Conservation (phyloP, 2,797 vertebrate species). For the Spatula clypeata region DNA sequence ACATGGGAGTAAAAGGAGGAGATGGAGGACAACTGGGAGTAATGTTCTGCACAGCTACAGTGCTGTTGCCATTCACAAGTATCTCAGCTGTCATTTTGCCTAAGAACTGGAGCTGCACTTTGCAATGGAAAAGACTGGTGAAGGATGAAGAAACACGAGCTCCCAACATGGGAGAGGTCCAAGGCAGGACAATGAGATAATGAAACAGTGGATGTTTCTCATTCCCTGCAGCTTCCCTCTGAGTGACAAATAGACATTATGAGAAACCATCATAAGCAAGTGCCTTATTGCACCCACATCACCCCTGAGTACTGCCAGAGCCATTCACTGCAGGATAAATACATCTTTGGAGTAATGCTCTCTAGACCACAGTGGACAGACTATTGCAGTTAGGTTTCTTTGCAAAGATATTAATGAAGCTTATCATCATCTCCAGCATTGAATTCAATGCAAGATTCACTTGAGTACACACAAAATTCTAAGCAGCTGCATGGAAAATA, state of each 20-base stretch:
- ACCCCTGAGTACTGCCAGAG: fast-evolving
- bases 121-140: fast-evolving
- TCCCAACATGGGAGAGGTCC: fast-evolving
- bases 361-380: background rate
- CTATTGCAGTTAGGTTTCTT: background rate
- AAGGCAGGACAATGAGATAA: fast-evolving
- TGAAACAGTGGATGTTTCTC: background rate
- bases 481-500: background rate
- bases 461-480: background rate
- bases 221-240: background rate
- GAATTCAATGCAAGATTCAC: background rate
- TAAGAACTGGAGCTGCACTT: background rate
- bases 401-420: background rate
- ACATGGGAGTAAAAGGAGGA: fast-evolving
- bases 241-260: background rate
- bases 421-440: background rate
- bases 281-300: background rate
- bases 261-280: background rate
- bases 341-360: background rate
- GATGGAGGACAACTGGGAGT: background rate
- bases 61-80: background rate
- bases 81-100: background rate
- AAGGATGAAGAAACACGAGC: background rate
- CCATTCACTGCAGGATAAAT: background rate
- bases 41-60: background rate